A percentile compares a stretch with the other conserved stretches of the same genome.
These are phyloP conservation scores for Eupeodes latifasciatus DNA, from an alignment of 2,888 invertebrate genomes.

Conservation along the genomic window DNA sequence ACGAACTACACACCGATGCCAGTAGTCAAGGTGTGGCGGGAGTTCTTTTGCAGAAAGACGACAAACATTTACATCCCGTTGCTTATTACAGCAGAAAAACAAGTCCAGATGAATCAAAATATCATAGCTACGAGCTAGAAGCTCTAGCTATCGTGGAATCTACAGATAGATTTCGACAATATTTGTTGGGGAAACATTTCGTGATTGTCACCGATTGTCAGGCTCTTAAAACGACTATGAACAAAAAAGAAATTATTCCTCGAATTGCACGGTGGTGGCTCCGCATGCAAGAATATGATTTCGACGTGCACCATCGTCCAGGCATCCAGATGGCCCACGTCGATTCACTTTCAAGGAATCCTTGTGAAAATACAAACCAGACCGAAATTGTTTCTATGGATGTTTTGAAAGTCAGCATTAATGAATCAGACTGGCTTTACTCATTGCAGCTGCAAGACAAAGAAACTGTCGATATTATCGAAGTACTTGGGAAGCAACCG, in stretches of 20 bases:
- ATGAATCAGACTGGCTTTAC: not conserved
- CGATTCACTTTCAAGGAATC: slow-evolving; percentile 27
- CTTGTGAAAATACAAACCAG: not conserved
- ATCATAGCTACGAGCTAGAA: too few species aligned
- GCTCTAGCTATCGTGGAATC: too few species aligned
- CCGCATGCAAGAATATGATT: slow-evolving; percentile 65
- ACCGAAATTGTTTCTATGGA: not conserved
- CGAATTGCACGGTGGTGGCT: slow-evolving; percentile 72
- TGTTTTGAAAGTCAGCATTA: not conserved
- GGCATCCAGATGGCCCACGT: slow-evolving; percentile 34
- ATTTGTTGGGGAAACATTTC: too few species aligned
- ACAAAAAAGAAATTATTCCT: too few species aligned
- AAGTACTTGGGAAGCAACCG: too few species aligned
- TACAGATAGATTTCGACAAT: too few species aligned
- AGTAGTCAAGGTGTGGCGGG: not conserved
- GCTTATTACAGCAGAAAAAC: too few species aligned
- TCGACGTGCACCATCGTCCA: slow-evolving; percentile 61
- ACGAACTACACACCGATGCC: not conserved
- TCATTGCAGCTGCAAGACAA: too few species aligned
- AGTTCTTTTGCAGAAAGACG: not conserved
- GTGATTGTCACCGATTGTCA: too few species aligned
- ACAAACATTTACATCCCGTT: not conserved
- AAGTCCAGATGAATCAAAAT: too few species aligned
- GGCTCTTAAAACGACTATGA: too few species aligned
- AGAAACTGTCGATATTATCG: too few species aligned